These are phyloP conservation scores for Carposina sasakii DNA, from an alignment of 1,140 invertebrate species.

Conservation along the genomic window DNA sequence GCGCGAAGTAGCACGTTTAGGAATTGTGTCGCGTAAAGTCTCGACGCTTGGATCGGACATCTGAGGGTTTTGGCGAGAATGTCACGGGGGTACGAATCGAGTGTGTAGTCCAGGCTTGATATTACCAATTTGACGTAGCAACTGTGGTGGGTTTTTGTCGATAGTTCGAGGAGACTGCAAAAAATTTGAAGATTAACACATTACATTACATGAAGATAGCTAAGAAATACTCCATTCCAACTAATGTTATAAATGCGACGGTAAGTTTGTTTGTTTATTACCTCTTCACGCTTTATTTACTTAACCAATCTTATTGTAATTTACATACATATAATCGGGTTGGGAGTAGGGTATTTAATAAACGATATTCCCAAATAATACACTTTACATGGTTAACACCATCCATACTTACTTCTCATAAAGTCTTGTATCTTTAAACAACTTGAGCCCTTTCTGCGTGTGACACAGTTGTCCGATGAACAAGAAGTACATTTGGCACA, in stretches of 20 bases:
- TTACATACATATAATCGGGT: too few relatives aligned
- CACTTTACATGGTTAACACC: too few relatives aligned
- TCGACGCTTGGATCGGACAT: constrained; percentile 80
- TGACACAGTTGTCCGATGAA: constrained; percentile 91
- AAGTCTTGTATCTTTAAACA: constrained; percentile 85
- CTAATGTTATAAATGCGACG: too few relatives aligned
- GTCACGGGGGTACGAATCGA: constrained; percentile 80
- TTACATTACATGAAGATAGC: too few relatives aligned
- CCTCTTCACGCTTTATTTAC: too few relatives aligned
- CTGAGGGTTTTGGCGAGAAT: constrained; percentile 81
- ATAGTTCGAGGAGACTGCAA: constrained; percentile 84
- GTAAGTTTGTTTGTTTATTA: too few relatives aligned
- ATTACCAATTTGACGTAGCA: constrained; percentile 94
- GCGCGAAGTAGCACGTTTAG: constrained; percentile 88
- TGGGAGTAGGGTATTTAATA: too few relatives aligned
- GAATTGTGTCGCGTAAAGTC: constrained; percentile 93
- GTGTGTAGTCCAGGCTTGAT: constrained; percentile 89
- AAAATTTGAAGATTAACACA: constrained; percentile 17
- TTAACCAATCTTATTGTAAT: too few relatives aligned
- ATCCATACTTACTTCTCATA: constrained; percentile 73
- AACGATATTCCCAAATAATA: too few relatives aligned
- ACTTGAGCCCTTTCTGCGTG: constrained; percentile 79
- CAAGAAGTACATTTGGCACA: constrained; percentile 95
- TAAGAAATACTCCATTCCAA: too few relatives aligned
- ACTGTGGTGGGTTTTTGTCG: constrained; percentile 88